phyloP scores from a whole-genome alignment of 92 coral and sea anemone genomes.

The Bergia puertoricense region DNA sequence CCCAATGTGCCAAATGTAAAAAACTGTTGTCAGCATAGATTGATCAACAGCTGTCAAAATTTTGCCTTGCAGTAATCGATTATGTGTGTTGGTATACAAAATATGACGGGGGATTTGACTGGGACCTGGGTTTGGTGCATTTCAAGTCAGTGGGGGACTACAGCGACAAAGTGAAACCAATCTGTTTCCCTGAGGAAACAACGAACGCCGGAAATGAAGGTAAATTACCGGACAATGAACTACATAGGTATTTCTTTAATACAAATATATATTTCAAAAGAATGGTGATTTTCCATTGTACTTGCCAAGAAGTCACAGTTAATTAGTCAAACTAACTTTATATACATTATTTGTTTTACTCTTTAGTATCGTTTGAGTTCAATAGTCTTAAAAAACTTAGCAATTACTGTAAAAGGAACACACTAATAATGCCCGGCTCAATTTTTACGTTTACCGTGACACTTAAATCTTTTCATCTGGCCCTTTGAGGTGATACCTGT shows the following conservation, averaged over 20 bases:
- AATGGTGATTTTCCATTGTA: no score
- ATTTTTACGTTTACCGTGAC: no score
- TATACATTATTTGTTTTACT: no score
- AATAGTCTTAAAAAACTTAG: no score
- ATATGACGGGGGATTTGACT: not conserved
- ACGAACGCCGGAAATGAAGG: not conserved
- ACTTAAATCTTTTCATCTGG: not conserved
- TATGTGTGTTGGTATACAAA: not conserved
- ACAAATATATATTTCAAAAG: no score
- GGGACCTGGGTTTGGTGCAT: not conserved
- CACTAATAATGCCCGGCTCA: no score
- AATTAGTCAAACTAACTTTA: no score
- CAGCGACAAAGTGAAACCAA: not conserved
- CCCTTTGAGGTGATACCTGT: not conserved
- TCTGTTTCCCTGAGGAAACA: not conserved
- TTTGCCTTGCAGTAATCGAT: not conserved
- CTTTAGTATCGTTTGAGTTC: no score
- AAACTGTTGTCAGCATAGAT: no score
- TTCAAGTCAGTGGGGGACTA: not conserved
- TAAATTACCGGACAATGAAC: not conserved
- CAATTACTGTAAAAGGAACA: no score
- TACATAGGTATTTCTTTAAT: not conserved
- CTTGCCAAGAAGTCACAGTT: no score
- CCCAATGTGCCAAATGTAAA: no score
- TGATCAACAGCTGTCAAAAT: not conserved